Evolutionary conservation across 1,140 invertebrate genomes (phyloP).

Genomic region (Panagrolaimus sp.): DNA sequence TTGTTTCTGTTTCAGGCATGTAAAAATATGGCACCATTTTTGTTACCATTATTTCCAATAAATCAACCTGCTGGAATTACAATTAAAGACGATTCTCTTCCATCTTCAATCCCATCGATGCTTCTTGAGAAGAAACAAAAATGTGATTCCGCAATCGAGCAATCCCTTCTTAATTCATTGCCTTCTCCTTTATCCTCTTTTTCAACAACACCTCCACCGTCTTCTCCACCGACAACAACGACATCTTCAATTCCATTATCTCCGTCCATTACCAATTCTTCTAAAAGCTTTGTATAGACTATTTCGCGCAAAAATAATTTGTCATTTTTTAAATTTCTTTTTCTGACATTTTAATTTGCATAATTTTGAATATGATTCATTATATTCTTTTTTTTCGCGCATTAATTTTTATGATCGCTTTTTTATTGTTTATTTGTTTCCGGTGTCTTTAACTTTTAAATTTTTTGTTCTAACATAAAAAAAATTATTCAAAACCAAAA

Average conservation of each 20-base stretch:
- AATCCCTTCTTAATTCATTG: neutral
- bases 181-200: neutral
- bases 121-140: no score
- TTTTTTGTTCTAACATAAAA: no score
- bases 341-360: neutral
- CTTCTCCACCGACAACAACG: neutral
- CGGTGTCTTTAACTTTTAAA: no score
- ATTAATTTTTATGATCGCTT: no score
- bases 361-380: neutral
- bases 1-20: conserved; percentile 59
- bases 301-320: neutral
- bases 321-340: neutral
- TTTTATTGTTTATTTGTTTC: no score
- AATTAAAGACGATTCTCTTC: conserved; percentile 27
- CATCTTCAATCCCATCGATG: neutral
- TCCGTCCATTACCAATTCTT: neutral
- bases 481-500: no score
- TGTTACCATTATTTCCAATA: conserved; percentile 60
- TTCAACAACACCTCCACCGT: neutral
- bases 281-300: neutral
- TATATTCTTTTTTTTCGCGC: no score
- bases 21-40: conserved; percentile 59
- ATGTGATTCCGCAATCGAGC: no score
- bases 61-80: conserved; percentile 60
- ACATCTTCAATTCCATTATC: neutral